Evolutionary conservation across 2,113 vertebrate genomes (phyloP).

Genomic region (Austrofundulus limnaeus): DNA sequence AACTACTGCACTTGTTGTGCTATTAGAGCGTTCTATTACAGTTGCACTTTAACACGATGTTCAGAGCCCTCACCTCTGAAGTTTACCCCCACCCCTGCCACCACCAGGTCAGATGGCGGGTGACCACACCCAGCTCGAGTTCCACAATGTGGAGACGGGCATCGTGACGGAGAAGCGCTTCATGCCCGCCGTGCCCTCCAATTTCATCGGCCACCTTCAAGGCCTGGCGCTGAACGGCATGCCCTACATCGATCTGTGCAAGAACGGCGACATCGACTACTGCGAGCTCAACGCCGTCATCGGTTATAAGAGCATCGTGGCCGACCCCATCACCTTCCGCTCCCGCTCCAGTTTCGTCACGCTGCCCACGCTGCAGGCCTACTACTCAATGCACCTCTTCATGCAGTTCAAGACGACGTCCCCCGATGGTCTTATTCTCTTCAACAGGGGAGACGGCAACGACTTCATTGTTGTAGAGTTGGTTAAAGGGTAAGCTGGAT

Average conservation of each 20-base stretch:
- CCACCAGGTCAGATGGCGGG: constrained; percentile 95
- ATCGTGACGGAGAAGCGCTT: constrained; percentile 98
- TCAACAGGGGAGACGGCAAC: constrained; percentile 96
- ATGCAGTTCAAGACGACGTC: constrained; percentile 99
- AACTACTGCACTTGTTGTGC: background rate
- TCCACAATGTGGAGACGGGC: constrained; percentile 98
- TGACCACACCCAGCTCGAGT: constrained; percentile 97
- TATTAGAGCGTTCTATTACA: no score
- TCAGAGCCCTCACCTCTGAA: constrained; percentile 51
- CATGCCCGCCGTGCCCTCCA: constrained; percentile 95
- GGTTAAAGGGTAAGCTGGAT: constrained; percentile 93
- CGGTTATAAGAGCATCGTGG: constrained; percentile 97
- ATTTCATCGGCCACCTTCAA: constrained; percentile 98
- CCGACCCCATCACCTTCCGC: constrained; percentile 98
- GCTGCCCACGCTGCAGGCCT: constrained; percentile 94
- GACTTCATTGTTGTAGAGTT: constrained; percentile 98
- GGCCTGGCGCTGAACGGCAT: constrained; percentile 97
- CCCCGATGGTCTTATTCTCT: constrained; percentile 93
- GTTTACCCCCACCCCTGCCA: constrained; percentile 68
- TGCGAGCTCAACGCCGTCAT: constrained; percentile 98
- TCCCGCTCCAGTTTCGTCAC: constrained; percentile 96
- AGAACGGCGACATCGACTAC: constrained; percentile 99
- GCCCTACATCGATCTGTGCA: constrained; percentile 99
- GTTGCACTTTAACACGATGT: constrained; percentile 30
- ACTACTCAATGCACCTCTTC: constrained; percentile 99